Conservation (phyloP, 2,113 vertebrate species). For the Empidonax traillii region DNA sequence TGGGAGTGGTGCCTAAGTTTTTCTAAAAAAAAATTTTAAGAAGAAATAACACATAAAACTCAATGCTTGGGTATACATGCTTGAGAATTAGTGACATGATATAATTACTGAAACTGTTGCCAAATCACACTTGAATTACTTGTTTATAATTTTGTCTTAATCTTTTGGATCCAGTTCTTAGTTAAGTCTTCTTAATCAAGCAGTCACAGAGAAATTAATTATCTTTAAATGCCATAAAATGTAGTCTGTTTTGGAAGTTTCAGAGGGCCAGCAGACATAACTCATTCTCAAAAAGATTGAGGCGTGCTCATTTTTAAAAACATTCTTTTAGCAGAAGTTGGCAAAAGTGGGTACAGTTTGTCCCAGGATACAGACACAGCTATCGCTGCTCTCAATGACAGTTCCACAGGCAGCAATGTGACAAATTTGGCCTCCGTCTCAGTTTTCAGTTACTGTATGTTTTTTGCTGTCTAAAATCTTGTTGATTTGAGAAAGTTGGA, state of each 20-base stretch:
- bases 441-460: neutral
- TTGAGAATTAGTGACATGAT: neutral
- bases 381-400: neutral
- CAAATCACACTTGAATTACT: slow-evolving; percentile 39
- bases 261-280: neutral
- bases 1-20: neutral
- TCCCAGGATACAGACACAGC: neutral
- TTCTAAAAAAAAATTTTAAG: neutral
- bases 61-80: neutral
- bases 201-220: slow-evolving; percentile 63
- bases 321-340: neutral
- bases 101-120: slow-evolving; percentile 41
- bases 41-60: neutral
- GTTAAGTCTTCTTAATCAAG: slow-evolving; percentile 49
- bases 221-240: slow-evolving; percentile 23
- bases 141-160: slow-evolving; percentile 34
- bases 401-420: neutral
- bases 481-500: neutral
- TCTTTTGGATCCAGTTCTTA: slow-evolving; percentile 36
- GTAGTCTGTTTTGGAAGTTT: neutral
- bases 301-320: neutral
- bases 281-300: neutral
- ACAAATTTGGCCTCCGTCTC: neutral
- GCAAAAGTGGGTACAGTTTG: neutral
- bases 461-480: neutral